phyloP scores from a whole-genome alignment of 2,888 invertebrate genomes.

The Phyto melanocephala region DNA sequence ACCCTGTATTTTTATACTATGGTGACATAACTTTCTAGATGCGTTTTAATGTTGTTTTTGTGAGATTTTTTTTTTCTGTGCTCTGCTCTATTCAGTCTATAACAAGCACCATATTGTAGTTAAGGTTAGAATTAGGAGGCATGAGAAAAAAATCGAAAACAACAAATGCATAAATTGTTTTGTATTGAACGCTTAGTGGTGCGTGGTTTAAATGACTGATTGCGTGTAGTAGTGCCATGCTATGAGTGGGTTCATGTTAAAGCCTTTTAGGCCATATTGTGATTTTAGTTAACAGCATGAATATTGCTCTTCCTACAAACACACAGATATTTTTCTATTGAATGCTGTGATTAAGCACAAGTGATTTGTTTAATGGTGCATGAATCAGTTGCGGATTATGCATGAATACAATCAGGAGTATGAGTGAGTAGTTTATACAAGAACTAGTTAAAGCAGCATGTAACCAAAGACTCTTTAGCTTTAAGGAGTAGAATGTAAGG shows the following conservation, averaged over 20 bases:
- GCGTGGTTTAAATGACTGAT: slow-evolving; percentile 65
- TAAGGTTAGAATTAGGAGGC: not conserved
- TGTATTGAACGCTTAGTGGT: slow-evolving; percentile 46
- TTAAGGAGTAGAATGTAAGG: not conserved
- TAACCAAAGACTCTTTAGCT: slow-evolving; percentile 17
- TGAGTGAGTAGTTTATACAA: slow-evolving; percentile 3
- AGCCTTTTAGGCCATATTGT: slow-evolving; percentile 65
- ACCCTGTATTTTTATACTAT: not conserved
- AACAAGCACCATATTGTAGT: not conserved
- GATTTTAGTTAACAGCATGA: slow-evolving; percentile 62
- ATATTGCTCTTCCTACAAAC: slow-evolving; percentile 11
- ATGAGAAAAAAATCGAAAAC: not conserved
- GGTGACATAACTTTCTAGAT: slow-evolving; percentile 55
- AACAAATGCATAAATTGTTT: slow-evolving; percentile 37
- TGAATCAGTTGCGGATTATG: slow-evolving; percentile 67
- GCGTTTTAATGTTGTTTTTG: slow-evolving; percentile 52
- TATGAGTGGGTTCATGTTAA: slow-evolving; percentile 63
- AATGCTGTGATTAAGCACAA: slow-evolving; percentile 64
- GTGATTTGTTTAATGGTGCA: slow-evolving; percentile 67
- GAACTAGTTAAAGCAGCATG: slow-evolving; percentile 43
- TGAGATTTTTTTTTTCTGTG: slow-evolving; percentile 26
- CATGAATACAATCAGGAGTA: slow-evolving; percentile 44
- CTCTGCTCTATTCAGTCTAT: not conserved
- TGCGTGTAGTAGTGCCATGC: slow-evolving; percentile 63
- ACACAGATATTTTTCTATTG: slow-evolving; percentile 21